phyloP scores from a whole-genome alignment of 2,113 vertebrate species.

The Mus spicilegus region DNA sequence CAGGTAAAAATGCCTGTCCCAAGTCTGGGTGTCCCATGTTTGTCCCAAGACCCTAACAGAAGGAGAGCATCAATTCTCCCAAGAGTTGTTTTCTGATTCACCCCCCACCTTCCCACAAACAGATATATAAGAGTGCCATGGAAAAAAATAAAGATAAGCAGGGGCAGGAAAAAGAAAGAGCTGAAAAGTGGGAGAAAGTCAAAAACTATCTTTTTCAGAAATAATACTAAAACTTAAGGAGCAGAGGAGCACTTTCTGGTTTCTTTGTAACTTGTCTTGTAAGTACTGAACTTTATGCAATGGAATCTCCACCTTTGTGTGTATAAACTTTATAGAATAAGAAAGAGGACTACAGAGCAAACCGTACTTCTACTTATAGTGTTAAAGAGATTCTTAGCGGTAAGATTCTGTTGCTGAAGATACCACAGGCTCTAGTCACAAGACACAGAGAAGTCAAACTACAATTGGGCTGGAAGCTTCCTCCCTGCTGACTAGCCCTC shows the following conservation, averaged over 20 bases:
- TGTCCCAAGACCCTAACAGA: neutral
- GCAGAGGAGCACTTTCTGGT: neutral
- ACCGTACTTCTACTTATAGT: neutral
- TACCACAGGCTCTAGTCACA: neutral
- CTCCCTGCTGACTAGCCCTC: neutral
- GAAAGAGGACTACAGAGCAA: neutral
- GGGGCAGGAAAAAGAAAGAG: neutral
- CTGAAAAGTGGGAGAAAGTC: neutral
- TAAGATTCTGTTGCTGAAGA: neutral
- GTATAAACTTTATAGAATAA: neutral
- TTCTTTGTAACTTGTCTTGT: neutral
- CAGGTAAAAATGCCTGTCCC: neutral
- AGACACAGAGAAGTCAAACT: neutral
- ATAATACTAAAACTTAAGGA: neutral
- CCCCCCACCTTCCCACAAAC: neutral
- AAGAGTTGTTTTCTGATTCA: neutral
- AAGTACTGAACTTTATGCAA: neutral
- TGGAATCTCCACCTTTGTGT: neutral
- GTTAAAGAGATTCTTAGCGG: neutral
- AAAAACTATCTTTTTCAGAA: neutral
- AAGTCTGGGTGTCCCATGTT: too few relatives aligned
- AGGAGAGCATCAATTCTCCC: neutral
- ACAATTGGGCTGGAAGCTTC: neutral
- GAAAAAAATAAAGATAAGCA: neutral
- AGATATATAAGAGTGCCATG: neutral